Conservation (phyloP, 1,140 invertebrate genomes). For the Hesperophylax magnus region DNA sequence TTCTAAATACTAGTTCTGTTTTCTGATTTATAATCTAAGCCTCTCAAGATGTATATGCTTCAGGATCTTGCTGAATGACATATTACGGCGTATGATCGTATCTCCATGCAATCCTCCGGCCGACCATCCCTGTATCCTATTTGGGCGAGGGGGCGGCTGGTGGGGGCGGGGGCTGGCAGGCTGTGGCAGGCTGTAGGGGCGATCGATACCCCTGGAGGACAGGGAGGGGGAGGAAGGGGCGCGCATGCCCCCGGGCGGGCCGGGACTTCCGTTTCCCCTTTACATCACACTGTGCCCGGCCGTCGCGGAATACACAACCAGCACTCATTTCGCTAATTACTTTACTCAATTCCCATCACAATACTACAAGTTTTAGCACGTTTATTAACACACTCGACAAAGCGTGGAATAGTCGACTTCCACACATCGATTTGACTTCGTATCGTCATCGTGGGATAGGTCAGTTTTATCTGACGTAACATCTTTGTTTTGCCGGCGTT, state of each 20-base stretch:
- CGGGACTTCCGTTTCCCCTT: conserved; percentile 35
- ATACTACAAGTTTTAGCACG: too few relatives aligned
- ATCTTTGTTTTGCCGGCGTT: neutral
- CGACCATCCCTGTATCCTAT: too few relatives aligned
- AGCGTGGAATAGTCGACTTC: too few relatives aligned
- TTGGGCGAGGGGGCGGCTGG: neutral
- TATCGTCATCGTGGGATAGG: conserved; percentile 4
- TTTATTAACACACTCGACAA: too few relatives aligned
- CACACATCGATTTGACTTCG: too few relatives aligned
- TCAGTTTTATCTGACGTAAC: conserved; percentile 1
- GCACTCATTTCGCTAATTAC: neutral
- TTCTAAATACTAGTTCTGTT: too few relatives aligned
- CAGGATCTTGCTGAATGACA: too few relatives aligned
- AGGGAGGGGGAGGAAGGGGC: conserved; percentile 1
- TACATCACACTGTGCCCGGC: conserved; percentile 42
- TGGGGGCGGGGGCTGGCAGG: neutral
- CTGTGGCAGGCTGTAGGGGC: neutral
- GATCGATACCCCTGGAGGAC: conserved; percentile 28
- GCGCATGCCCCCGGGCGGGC: conserved; percentile 40
- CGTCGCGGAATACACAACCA: conserved; percentile 3
- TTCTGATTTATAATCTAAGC: too few relatives aligned
- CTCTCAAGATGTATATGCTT: too few relatives aligned
- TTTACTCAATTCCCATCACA: neutral
- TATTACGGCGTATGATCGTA: too few relatives aligned
- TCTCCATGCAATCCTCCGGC: neutral